Percentiles rank a stretch among this genome's conserved stretches.
Conservation (phyloP, 2,113 vertebrate genomes). For the Callospermophilus lateralis region DNA sequence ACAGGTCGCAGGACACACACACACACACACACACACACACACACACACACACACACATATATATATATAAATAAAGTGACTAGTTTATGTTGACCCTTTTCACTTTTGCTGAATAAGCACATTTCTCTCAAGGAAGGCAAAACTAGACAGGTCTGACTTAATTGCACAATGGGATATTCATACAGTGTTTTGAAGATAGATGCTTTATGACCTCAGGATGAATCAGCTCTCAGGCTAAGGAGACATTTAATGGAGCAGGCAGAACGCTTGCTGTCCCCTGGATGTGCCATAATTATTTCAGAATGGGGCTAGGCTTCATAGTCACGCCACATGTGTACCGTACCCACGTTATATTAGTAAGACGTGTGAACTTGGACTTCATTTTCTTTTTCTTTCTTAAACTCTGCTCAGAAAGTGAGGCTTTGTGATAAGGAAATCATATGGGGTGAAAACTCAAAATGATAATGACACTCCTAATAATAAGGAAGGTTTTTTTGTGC, state of each 20-base stretch:
- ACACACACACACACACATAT: too few relatives aligned
- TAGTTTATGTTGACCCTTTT: slow-evolving; percentile 11
- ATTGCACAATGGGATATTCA: slow-evolving; percentile 16
- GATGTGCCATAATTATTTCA: background rate
- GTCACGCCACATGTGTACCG: fast-evolving
- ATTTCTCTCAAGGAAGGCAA: slow-evolving; percentile 49
- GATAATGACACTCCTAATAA: background rate
- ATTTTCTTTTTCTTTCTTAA: background rate
- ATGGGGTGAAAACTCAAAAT: background rate
- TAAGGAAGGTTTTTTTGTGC: background rate
- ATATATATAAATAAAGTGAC: too few relatives aligned
- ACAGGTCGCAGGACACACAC: too few relatives aligned
- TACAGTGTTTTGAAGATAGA: slow-evolving; percentile 46
- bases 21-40: too few relatives aligned
- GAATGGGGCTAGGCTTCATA: fast-evolving
- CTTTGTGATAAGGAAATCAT: background rate
- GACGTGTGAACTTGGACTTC: background rate
- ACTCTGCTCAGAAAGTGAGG: background rate
- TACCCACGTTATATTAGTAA: background rate
- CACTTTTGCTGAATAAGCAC: slow-evolving; percentile 14
- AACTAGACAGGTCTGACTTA: slow-evolving; percentile 33
- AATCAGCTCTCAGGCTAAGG: slow-evolving; percentile 52
- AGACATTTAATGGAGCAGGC: background rate
- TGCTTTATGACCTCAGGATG: slow-evolving; percentile 70
- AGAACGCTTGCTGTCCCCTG: fast-evolving